Percentiles rank a stretch among this genome's conserved stretches.
These are phyloP conservation scores for Pitta sordida DNA, from an alignment of 2,113 vertebrate genomes.

Conservation along the genomic window DNA sequence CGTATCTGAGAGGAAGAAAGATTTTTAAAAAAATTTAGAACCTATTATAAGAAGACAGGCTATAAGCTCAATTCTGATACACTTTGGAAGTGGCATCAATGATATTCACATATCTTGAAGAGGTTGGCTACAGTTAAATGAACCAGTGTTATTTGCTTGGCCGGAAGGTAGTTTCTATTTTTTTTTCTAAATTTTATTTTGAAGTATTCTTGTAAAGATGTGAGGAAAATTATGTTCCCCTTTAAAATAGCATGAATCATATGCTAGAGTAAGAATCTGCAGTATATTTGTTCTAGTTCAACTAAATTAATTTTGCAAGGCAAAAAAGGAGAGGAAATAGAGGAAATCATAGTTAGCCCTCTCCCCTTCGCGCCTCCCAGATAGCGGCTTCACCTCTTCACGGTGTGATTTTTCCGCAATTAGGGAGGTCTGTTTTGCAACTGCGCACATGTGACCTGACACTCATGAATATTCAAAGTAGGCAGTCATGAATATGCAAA, in stretches of 20 bases:
- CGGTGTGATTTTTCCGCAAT: too few relatives aligned
- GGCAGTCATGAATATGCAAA: too few relatives aligned
- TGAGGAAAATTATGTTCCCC: not conserved
- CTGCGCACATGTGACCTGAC: too few relatives aligned
- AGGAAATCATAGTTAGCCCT: too few relatives aligned
- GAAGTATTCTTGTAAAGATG: not conserved
- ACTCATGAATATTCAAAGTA: too few relatives aligned
- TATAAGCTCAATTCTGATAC: not conserved
- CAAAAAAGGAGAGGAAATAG: not conserved
- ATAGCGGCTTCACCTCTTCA: too few relatives aligned
- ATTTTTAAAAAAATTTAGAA: not conserved
- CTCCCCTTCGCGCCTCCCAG: too few relatives aligned
- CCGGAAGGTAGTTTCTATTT: not conserved
- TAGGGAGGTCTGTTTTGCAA: too few relatives aligned
- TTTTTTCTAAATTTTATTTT: not conserved
- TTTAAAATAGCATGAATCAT: not conserved
- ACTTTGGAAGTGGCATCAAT: not conserved
- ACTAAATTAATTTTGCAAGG: not conserved
- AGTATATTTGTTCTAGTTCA: not conserved
- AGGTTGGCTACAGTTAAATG: not conserved
- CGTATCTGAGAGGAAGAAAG: not conserved
- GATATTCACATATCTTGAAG: not conserved
- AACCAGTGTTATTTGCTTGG: not conserved
- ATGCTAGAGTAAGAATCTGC: not conserved
- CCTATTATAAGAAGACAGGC: not conserved